Base-by-base conservation (phyloP, 1,140 invertebrate genomes). In the Drosophila kohkoa region DNA sequence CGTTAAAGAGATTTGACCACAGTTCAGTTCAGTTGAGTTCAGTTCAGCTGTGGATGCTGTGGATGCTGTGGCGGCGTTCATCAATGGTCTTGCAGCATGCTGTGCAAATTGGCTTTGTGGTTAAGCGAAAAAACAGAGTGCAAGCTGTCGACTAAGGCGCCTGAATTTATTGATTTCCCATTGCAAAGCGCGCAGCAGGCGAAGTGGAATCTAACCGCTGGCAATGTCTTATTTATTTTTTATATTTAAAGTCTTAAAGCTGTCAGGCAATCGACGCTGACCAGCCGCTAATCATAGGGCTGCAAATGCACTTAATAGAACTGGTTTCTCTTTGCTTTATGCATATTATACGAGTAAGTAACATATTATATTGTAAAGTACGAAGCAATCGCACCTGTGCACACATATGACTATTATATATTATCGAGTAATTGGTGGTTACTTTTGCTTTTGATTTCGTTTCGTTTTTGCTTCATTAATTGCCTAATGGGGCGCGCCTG, bases 401-500 rank as follows among this genome's bases (percentile, higher is more conserved):
- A 16, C 59, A 54, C 46, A 13, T 20, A 10, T 10, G 35, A 38
- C 7, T 38, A 11, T 38, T 38, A 38, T 38, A 38, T 20, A 63
- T 55, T 63, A 46, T 51, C 46, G 15, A 41, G 35, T 73, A 68
- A 74, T 63, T 69, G 49, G n/a, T 38, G 35, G 35, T 51, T 32
- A 32, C 28, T 25, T 13, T 38, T 45, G 13, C 11, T 41, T 69
- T 51, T 55, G 25, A 48, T 64, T 35, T 77, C 72, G 38, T 54
- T 30, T 62, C 30, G 60, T 77, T 71, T 78, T 54, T 77, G 83
- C 83, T 77, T 83, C 83, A 88, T 87, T 87, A 89, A 87, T 83
- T 87, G 80, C 74, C 73, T 87, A 87, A 87, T 87, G 83, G 83
- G 77, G 80, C 83, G 83, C 83, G 74, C 83, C 85, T 83, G 65